phyloP scores from a whole-genome alignment of 2,113 vertebrate species.

The Delphinus delphis region DNA sequence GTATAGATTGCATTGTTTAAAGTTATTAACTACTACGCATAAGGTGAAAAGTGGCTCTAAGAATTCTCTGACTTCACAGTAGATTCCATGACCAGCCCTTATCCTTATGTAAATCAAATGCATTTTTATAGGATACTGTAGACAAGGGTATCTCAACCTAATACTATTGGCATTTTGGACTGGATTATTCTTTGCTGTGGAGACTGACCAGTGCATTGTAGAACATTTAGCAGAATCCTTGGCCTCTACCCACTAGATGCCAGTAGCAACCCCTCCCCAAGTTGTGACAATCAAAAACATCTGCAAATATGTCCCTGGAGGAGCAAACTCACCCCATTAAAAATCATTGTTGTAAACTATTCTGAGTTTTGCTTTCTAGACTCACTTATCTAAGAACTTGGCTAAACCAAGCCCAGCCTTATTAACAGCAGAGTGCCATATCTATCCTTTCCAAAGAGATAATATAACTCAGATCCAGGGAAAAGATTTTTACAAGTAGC shows the following conservation, averaged over 20 bases:
- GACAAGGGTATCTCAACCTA: neutral
- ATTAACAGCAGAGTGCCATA: neutral
- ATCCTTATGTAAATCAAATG: neutral
- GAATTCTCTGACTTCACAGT: neutral
- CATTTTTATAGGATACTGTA: neutral
- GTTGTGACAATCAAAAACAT: neutral
- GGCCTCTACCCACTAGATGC: neutral
- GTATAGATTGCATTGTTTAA: neutral
- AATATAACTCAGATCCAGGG: neutral
- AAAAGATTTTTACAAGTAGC: neutral
- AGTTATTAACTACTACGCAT: neutral
- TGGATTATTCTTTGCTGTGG: neutral
- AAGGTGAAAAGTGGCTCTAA: neutral
- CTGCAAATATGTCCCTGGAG: neutral
- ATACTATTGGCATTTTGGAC: neutral
- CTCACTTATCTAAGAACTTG: neutral
- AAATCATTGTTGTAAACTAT: neutral
- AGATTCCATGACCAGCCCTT: neutral
- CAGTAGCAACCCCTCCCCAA: accelerated
- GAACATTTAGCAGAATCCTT: neutral
- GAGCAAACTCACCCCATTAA: neutral
- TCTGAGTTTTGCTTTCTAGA: neutral
- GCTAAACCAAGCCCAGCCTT: neutral
- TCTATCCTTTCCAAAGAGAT: neutral
- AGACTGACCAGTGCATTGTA: neutral